Evolutionary conservation across 1,140 invertebrate genomes (phyloP).

Genomic region (Lepidurus packardi): DNA sequence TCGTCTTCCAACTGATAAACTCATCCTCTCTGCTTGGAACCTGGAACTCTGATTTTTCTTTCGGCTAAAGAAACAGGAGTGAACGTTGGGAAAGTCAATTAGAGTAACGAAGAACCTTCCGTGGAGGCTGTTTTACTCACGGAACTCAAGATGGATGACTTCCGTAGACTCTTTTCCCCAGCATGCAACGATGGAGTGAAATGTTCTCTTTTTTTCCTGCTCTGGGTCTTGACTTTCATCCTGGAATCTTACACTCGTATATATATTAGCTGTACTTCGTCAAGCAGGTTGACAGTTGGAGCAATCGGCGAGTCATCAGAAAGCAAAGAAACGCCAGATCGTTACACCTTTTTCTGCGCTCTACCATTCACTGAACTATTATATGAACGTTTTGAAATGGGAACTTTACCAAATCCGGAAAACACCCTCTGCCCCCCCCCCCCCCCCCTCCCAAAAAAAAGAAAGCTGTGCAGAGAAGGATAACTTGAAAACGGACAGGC

Average conservation of each 20-base stretch:
- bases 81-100: neutral
- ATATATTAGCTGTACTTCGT: neutral
- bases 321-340: neutral
- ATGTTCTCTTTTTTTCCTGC: neutral
- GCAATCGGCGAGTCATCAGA: neutral
- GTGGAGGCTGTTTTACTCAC: neutral
- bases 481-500: neutral
- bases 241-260: neutral
- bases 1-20: too few species aligned
- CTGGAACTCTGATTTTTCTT: too few species aligned
- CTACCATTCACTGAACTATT: neutral
- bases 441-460: too few species aligned
- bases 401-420: neutral
- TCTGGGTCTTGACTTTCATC: neutral
- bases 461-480: neutral
- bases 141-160: neutral
- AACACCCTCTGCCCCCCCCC: neutral
- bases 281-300: neutral
- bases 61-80: neutral
- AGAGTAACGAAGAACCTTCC: conserved; percentile 5
- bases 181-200: neutral
- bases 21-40: too few species aligned
- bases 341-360: neutral
- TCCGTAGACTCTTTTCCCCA: neutral
- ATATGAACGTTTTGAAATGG: neutral